Conservation (phyloP, 1,140 invertebrate species). For the Eriocheir sinensis region DNA sequence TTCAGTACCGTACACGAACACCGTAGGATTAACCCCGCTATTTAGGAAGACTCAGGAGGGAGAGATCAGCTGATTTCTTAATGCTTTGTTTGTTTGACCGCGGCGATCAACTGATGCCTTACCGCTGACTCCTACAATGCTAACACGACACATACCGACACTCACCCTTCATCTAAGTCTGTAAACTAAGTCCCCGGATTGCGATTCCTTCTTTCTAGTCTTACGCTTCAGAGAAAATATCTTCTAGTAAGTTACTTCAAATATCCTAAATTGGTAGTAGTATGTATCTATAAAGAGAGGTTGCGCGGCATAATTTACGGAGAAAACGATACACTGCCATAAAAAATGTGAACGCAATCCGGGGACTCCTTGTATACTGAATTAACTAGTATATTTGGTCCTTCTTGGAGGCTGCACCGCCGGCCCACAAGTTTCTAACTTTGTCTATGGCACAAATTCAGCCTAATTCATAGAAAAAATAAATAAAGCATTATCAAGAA, state of each 20-base stretch:
- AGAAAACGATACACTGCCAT: neutral
- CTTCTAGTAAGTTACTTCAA: neutral
- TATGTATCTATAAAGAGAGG: neutral
- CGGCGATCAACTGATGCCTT: neutral
- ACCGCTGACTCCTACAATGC: constrained; percentile 61
- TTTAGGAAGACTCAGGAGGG: constrained; percentile 67
- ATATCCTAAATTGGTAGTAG: neutral
- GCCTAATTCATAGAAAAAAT: constrained; percentile 46
- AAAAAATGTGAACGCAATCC: neutral
- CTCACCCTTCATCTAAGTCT: constrained; percentile 63
- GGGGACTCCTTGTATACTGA: neutral
- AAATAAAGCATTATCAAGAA: constrained; percentile 6
- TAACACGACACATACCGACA: constrained; percentile 69
- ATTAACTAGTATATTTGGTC: constrained; percentile 26
- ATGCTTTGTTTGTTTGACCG: constrained; percentile 13
- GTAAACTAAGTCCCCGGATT: constrained; percentile 47
- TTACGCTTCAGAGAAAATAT: neutral
- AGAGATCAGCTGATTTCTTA: constrained; percentile 61
- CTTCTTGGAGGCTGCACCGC: constrained; percentile 19
- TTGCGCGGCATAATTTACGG: neutral
- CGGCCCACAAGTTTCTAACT: constrained; percentile 11
- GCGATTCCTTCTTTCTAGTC: neutral
- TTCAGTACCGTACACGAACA: constrained; percentile 33
- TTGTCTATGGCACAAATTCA: constrained; percentile 64
- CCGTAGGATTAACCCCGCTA: constrained; percentile 59